Evolutionary conservation across 2,797 vertebrate species (phyloP).

Genomic region (Diplodus sargus): DNA sequence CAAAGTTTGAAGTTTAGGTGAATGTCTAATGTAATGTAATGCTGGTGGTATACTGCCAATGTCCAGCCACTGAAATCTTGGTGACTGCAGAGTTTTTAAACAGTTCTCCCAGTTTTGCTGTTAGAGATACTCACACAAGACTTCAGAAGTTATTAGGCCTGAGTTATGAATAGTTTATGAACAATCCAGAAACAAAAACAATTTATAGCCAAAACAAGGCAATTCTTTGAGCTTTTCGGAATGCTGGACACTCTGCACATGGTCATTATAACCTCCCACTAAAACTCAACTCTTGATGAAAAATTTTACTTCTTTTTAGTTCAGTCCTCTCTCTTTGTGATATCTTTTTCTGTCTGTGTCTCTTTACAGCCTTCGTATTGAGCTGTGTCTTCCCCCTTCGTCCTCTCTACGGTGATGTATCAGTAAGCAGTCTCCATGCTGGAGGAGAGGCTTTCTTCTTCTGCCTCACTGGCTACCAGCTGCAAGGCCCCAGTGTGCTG

Average conservation of each 20-base stretch:
- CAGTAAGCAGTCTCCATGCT: slow-evolving; percentile 92
- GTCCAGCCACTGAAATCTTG: not conserved
- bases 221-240: not conserved
- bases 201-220: not conserved
- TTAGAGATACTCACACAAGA: not conserved
- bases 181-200: not conserved
- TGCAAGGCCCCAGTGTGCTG: slow-evolving; percentile 86
- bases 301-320: not conserved
- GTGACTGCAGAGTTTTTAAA: not conserved
- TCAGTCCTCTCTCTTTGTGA: not conserved
- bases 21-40: not conserved
- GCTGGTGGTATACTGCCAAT: not conserved
- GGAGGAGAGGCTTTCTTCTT: slow-evolving; percentile 92
- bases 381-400: slow-evolving; percentile 91
- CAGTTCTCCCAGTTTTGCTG: not conserved
- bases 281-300: slow-evolving; percentile 11
- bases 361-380: slow-evolving; percentile 86
- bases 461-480: slow-evolving; percentile 91
- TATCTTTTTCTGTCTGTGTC: slow-evolving; percentile 10
- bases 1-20: not conserved
- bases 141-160: too few relatives aligned
- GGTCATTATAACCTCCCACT: slow-evolving; percentile 8
- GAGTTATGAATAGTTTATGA: not conserved
- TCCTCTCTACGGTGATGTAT: slow-evolving; percentile 90
- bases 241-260: not conserved